phyloP scores from a whole-genome alignment of 1,140 invertebrate species.

The Oryctes rhinoceros region DNA sequence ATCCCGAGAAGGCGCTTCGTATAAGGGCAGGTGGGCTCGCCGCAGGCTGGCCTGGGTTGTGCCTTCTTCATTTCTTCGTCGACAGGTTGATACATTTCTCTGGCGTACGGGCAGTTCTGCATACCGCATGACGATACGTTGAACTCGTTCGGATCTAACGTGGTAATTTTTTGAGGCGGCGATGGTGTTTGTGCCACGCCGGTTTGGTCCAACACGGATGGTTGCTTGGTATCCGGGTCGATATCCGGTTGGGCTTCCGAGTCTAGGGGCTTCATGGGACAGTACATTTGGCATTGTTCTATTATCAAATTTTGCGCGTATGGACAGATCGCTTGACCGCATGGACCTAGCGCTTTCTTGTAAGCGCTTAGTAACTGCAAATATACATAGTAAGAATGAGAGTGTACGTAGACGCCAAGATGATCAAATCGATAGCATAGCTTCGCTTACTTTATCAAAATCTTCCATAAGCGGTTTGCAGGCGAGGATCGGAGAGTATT shows the following conservation, averaged over 20 bases:
- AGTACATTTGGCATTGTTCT: conserved; percentile 49
- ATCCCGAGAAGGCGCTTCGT: conserved; percentile 55
- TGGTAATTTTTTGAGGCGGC: neutral
- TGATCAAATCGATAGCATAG: neutral
- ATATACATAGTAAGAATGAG: neutral
- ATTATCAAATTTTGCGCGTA: conserved; percentile 50
- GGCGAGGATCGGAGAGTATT: conserved; percentile 48
- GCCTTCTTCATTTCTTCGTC: conserved; percentile 46
- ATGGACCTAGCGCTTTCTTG: conserved; percentile 56
- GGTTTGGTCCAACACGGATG: neutral
- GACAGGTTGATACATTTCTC: conserved; percentile 38
- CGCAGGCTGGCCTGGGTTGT: conserved; percentile 52
- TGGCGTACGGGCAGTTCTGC: conserved; percentile 45
- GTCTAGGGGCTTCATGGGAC: neutral
- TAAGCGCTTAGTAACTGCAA: conserved; percentile 49
- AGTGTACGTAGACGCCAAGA: neutral
- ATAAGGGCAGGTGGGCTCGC: conserved; percentile 54
- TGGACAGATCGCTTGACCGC: conserved; percentile 55
- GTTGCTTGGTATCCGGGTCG: neutral
- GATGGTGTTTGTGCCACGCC: too few species aligned
- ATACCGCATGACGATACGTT: conserved; percentile 46
- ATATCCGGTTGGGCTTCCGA: neutral
- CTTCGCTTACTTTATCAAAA: conserved; percentile 53
- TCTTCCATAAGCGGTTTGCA: conserved; percentile 58
- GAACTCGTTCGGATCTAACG: neutral